Evolutionary conservation across 2,888 invertebrate species (phyloP).

Genomic region (Cryptus viduatorius): DNA sequence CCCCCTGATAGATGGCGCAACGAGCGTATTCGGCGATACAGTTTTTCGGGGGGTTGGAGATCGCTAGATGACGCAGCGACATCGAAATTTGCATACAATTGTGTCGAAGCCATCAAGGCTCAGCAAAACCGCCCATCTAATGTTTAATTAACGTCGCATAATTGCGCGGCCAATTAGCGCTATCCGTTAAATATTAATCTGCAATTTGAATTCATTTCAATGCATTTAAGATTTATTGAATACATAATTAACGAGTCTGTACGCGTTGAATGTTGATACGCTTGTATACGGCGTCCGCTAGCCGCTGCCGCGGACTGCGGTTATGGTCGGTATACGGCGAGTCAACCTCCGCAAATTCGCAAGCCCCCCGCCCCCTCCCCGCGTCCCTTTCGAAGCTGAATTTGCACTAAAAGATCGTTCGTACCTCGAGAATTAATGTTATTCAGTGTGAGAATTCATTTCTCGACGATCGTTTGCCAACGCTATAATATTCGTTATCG

Average conservation of each 20-base stretch:
- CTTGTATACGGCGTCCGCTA: constrained; percentile 24
- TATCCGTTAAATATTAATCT: constrained; percentile 83
- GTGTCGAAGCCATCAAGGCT: constrained; percentile 5
- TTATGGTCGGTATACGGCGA: constrained; percentile 15
- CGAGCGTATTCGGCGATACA: neutral
- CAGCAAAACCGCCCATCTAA: constrained; percentile 72
- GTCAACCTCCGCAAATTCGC: constrained; percentile 22
- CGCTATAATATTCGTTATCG: neutral
- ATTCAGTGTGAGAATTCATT: constrained; percentile 12
- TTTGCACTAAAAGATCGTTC: constrained; percentile 33
- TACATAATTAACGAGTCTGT: constrained; percentile 80
- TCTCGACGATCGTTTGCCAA: neutral
- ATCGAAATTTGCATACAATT: constrained; percentile 15
- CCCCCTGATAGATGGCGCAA: constrained; percentile 36
- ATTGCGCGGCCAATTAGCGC: constrained; percentile 82
- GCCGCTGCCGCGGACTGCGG: neutral
- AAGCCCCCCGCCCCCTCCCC: neutral
- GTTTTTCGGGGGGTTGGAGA: constrained; percentile 23
- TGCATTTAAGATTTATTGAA: constrained; percentile 84
- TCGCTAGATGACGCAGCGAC: constrained; percentile 72
- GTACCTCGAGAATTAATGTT: constrained; percentile 26
- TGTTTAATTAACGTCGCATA: constrained; percentile 83
- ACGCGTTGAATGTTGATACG: constrained; percentile 74
- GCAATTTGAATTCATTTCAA: constrained; percentile 84
- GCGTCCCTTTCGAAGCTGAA: neutral